A percentile compares a stretch with the other conserved stretches of the same genome.
Conservation (phyloP, 2,113 vertebrate species). For the Phalacrocorax carbo region DNA sequence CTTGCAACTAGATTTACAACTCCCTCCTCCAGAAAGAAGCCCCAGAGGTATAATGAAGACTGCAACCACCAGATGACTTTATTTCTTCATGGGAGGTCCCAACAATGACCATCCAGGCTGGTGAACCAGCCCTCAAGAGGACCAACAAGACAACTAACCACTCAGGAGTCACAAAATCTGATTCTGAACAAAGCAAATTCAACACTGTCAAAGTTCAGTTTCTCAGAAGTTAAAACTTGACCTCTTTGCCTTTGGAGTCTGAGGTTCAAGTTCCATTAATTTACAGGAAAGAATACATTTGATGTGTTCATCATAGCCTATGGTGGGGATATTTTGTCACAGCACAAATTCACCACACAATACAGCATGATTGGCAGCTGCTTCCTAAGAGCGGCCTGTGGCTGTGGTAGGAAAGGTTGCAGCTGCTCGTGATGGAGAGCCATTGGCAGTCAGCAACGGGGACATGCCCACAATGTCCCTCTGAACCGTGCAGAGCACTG, state of each 20-base stretch:
- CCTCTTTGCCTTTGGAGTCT: background rate
- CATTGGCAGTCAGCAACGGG: background rate
- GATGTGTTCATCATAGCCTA: background rate
- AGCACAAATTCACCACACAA: background rate
- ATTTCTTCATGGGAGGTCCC: background rate
- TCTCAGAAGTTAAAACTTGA: background rate
- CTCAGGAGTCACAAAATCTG: accelerated
- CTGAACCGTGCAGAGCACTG: background rate
- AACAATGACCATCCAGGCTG: background rate
- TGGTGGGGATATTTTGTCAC: background rate
- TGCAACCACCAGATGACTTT: background rate
- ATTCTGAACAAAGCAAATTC: background rate
- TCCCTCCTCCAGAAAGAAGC: background rate
- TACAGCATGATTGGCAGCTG: constrained; percentile 24
- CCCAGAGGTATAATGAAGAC: background rate
- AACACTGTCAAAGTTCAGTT: background rate
- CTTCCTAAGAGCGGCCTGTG: background rate
- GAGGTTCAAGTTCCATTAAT: background rate
- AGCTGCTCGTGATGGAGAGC: constrained; percentile 20
- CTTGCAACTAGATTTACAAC: background rate
- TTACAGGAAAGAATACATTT: background rate
- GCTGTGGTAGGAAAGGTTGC: background rate
- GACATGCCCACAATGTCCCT: background rate
- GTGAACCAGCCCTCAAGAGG: background rate
- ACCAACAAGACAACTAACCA: background rate